Evolutionary conservation across 2,113 vertebrate species (phyloP).

Genomic region (Rhinopomastus cyanomelas): DNA sequence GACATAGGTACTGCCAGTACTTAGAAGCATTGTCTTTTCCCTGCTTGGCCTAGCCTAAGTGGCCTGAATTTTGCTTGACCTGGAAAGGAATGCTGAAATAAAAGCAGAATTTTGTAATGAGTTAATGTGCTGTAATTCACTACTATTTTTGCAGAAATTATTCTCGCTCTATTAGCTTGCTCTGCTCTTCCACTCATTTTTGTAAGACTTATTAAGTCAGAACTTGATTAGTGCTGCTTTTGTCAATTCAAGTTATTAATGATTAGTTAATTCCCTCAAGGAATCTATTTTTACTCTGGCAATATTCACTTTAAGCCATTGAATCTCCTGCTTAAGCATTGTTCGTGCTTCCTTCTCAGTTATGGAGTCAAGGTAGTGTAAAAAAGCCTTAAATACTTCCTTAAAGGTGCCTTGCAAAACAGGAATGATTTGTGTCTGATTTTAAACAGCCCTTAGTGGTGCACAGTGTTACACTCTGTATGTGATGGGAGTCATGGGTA

Average conservation of each 20-base stretch:
- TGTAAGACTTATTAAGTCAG: constrained; percentile 54
- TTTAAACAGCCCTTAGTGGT: constrained; percentile 50
- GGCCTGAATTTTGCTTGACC: neutral
- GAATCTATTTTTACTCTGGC: constrained; percentile 68
- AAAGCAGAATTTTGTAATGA: constrained; percentile 19
- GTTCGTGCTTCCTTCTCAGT: constrained; percentile 67
- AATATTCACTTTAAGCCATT: constrained; percentile 61
- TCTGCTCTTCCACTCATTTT: constrained; percentile 39
- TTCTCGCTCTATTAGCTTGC: constrained; percentile 60
- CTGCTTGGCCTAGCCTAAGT: neutral
- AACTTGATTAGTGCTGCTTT: constrained; percentile 67
- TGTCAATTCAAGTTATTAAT: constrained; percentile 73
- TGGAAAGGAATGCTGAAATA: constrained; percentile 35
- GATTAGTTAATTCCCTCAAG: constrained; percentile 66
- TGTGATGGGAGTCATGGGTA: neutral
- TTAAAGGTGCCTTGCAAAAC: constrained; percentile 59
- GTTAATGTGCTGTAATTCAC: constrained; percentile 52
- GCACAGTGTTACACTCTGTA: neutral
- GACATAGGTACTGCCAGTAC: neutral
- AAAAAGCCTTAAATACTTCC: constrained; percentile 55
- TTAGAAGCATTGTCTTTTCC: neutral
- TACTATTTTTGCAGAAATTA: constrained; percentile 62
- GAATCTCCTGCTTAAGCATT: constrained; percentile 71
- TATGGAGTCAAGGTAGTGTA: constrained; percentile 48
- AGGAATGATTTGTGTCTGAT: constrained; percentile 58